These are phyloP conservation scores for Hypsopygia costalis DNA, from an alignment of 2,888 invertebrate species.

Conservation along the genomic window DNA sequence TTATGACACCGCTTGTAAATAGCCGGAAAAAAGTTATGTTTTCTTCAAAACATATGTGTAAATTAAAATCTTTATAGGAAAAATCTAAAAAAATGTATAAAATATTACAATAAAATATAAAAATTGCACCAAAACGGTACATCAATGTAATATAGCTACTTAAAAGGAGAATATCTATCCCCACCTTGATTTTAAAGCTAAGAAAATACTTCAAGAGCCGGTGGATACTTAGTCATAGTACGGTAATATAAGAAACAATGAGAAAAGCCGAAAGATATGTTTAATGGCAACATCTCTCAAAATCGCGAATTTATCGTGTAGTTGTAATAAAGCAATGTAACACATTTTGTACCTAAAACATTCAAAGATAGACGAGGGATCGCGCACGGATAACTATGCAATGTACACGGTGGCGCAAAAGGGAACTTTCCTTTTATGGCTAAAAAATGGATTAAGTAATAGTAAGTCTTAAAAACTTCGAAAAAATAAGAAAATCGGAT, in stretches of 20 bases:
- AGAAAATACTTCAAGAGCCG: slow-evolving; percentile 11
- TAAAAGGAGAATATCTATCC: slow-evolving; percentile 12
- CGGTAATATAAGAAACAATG: slow-evolving; percentile 44
- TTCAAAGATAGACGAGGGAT: slow-evolving; percentile 23
- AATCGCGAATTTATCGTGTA: slow-evolving; percentile 71
- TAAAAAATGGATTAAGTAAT: no score
- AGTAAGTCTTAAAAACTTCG: no score
- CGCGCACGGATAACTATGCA: slow-evolving; percentile 17
- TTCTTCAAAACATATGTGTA: slow-evolving; percentile 2
- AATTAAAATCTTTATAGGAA: neutral
- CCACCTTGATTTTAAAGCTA: slow-evolving; percentile 27
- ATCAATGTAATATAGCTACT: slow-evolving; percentile 9
- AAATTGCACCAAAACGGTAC: slow-evolving; percentile 5
- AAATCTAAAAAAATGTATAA: slow-evolving; percentile 1
- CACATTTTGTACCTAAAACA: slow-evolving; percentile 20
- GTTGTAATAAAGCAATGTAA: slow-evolving; percentile 61
- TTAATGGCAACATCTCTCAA: slow-evolving; percentile 75
- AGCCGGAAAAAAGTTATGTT: slow-evolving; percentile 21
- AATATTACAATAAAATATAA: slow-evolving; percentile 4
- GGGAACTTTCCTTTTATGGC: no score
- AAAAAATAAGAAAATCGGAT: no score
- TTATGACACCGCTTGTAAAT: slow-evolving; percentile 30
- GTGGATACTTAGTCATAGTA: slow-evolving; percentile 30
- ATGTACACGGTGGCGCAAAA: no score
- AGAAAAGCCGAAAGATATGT: slow-evolving; percentile 78